These are phyloP conservation scores for Bombylius major DNA, from an alignment of 2,888 invertebrate genomes.

Conservation along the genomic window DNA sequence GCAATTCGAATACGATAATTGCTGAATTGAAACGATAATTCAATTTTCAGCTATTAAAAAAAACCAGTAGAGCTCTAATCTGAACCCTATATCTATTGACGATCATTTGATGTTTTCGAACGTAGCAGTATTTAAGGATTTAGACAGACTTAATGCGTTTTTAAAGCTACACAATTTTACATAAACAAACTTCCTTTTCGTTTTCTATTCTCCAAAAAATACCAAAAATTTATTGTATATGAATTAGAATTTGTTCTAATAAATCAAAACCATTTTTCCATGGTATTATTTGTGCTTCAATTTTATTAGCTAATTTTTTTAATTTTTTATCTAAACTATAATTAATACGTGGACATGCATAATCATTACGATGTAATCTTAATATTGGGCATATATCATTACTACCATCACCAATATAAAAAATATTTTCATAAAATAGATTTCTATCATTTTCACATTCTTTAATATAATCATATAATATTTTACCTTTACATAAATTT, in stretches of 20 bases:
- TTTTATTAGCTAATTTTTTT: slow-evolving; percentile 24
- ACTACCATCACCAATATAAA: slow-evolving; percentile 63
- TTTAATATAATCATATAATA: slow-evolving; percentile 51
- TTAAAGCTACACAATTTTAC: too few relatives aligned
- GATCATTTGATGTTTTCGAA: too few relatives aligned
- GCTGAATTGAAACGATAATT: too few relatives aligned
- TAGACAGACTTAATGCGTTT: too few relatives aligned
- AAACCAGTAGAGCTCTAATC: too few relatives aligned
- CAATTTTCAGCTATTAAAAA: too few relatives aligned
- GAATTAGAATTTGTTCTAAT: slow-evolving; percentile 16
- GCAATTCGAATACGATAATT: too few relatives aligned
- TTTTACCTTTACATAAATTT: slow-evolving; percentile 67
- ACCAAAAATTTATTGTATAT: background rate
- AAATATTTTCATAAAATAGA: slow-evolving; percentile 42
- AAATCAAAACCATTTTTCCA: slow-evolving; percentile 33
- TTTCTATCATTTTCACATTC: slow-evolving; percentile 33
- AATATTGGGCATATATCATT: slow-evolving; percentile 70
- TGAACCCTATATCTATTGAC: too few relatives aligned
- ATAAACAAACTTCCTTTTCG: background rate
- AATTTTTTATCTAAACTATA: slow-evolving; percentile 32
- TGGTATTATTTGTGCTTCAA: slow-evolving; percentile 22
- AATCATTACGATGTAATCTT: slow-evolving; percentile 44
- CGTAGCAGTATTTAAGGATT: too few relatives aligned
- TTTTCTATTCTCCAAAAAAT: background rate
- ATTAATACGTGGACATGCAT: slow-evolving; percentile 51